These are phyloP conservation scores for Philereme vetulata DNA, from an alignment of 2,888 invertebrate genomes.

Conservation along the genomic window DNA sequence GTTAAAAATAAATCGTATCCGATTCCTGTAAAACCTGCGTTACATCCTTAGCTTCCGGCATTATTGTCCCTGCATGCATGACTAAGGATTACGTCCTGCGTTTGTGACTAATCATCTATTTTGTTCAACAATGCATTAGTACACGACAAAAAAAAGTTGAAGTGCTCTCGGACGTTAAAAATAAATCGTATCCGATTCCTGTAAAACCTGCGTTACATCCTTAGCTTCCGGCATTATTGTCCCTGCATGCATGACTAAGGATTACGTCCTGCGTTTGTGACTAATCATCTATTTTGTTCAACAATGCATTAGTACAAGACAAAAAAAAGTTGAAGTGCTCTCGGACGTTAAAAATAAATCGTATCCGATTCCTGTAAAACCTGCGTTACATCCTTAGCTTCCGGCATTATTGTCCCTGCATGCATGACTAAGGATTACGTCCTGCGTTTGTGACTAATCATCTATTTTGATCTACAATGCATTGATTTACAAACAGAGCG, in stretches of 20 bases:
- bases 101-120: no score
- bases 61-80: no score
- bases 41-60: no score
- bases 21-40: no score
- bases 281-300: conserved; percentile 53
- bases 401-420: conserved; percentile 13
- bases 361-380: background rate
- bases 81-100: no score
- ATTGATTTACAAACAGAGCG: conserved; percentile 56
- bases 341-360: background rate
- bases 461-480: conserved; percentile 55
- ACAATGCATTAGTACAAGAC: conserved; percentile 57
- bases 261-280: conserved; percentile 47
- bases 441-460: conserved; percentile 51
- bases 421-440: conserved; percentile 41
- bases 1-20: no score
- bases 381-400: conserved; percentile 19
- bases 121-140: no score
- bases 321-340: background rate
- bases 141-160: no score
- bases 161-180: background rate
- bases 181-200: background rate
- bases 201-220: conserved; percentile 8
- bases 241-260: conserved; percentile 36
- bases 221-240: conserved; percentile 19